Conservation (phyloP, 2,113 vertebrate genomes). For the Nipponia nippon region DNA sequence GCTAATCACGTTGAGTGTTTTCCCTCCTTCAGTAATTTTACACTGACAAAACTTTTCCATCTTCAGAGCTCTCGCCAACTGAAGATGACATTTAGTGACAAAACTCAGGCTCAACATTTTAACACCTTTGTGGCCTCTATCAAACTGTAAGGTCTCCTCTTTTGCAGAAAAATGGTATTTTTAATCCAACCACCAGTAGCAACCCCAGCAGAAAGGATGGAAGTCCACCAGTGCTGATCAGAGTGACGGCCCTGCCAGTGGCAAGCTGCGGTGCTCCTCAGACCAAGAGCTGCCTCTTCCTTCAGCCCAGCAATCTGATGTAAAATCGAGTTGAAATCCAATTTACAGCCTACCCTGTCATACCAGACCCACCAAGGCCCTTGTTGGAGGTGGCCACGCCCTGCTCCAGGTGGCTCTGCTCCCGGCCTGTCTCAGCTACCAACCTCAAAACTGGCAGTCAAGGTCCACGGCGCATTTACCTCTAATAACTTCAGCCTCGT, state of each 20-base stretch:
- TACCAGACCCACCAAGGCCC: not conserved
- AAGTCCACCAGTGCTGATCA: not conserved
- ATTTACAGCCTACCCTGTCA: not conserved
- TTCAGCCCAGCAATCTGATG: not conserved
- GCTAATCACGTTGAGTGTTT: not conserved
- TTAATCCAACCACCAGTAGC: not conserved
- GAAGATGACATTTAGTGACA: not conserved
- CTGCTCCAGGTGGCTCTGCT: too few relatives aligned
- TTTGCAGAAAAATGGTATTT: not conserved
- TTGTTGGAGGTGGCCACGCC: not conserved
- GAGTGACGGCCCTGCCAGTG: not conserved
- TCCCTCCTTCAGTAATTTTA: not conserved
- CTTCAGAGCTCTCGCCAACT: not conserved
- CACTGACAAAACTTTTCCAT: not conserved
- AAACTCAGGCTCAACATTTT: not conserved
- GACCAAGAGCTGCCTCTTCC: not conserved
- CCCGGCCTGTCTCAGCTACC: not conserved
- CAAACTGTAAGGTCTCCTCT: not conserved
- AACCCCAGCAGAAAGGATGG: not conserved
- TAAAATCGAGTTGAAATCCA: not conserved
- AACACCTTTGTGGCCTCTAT: not conserved
- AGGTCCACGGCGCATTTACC: not conserved
- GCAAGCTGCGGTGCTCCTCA: not conserved
- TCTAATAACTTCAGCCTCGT: not conserved
- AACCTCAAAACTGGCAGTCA: not conserved